A percentile compares a stretch with the other conserved stretches of the same genome.
Conservation (phyloP, 2,113 vertebrate genomes). For the Pelmatolapia mariae region DNA sequence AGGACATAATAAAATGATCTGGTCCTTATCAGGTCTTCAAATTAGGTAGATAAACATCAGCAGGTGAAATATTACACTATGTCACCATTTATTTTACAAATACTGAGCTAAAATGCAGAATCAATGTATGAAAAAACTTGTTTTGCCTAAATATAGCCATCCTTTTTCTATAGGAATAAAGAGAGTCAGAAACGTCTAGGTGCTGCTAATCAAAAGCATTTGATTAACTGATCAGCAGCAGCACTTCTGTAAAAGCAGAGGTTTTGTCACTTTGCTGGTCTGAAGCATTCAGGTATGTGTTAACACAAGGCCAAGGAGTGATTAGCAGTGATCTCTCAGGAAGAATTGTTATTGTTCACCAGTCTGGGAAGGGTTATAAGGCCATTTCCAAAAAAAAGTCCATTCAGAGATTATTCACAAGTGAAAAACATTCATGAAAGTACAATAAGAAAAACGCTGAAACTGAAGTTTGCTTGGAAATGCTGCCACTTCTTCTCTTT, state of each 20-base stretch:
- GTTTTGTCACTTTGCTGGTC: background rate
- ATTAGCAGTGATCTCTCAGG: background rate
- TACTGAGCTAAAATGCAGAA: background rate
- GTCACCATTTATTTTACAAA: background rate
- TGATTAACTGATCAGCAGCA: background rate
- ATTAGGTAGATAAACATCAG: background rate
- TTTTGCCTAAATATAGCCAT: background rate
- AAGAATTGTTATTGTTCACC: background rate
- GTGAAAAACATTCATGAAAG: background rate
- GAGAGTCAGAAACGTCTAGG: rapidly evolving
- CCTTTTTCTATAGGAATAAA: background rate
- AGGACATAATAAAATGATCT: background rate
- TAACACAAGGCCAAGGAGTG: background rate
- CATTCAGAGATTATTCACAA: background rate
- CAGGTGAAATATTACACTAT: background rate
- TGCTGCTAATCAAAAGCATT: background rate
- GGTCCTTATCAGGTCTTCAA: background rate
- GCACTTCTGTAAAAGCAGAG: background rate
- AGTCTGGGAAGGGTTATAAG: background rate
- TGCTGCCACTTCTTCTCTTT: background rate
- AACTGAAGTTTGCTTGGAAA: background rate
- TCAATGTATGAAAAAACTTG: background rate
- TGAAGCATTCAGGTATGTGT: background rate
- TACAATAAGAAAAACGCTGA: background rate
- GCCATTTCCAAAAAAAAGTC: background rate